Base-by-base conservation (phyloP, 2,113 vertebrate genomes). In the Agapornis roseicollis region DNA sequence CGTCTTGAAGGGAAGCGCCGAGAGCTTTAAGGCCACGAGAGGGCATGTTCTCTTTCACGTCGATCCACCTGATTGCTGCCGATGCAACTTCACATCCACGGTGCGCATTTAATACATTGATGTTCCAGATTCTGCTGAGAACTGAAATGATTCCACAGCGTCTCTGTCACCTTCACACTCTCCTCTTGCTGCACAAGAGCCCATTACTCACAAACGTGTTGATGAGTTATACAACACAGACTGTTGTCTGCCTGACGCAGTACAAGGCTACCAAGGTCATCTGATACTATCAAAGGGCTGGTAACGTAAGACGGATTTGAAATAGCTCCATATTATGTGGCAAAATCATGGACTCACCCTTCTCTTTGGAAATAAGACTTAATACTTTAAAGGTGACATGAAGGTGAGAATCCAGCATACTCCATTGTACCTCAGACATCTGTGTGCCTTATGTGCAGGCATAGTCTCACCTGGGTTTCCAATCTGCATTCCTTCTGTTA, bases 1-100 rank as follows among this genome's bases (percentile, higher is more conserved):
- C 1, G 0, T 33, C 37, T 35, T 11, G 17, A 81, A 66, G 55
- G 29, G n/a, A 52, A 39, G 61, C 1, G 1, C 27, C 10, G 14
- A 37, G 35, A 90, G 33, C 61, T 55, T 52, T 41, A 11, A 46
- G 65, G 42, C 72, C 74, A 35, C 70, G 68, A 85, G 74, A 68
- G 61, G 96, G 85, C 74, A 47, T 0, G 4, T n/a, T 46, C 27
- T 56, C 4, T 78, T 63, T 27, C 60, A 69, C 3, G 0, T 47
- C 35, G 47, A 11, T 16, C 12, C 6, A 22, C 13, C 31, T 13
- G 28, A n/a, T 22, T 58, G 22, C 56, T 58, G 33, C 33, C 33
- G 13, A 9, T 35, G 56, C 22, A 35, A 16, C 56, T 58, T 58
- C 56, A 24, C 6, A 1, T 58, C 22, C 13, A 24, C 56, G 16